Evolutionary conservation across 2,113 vertebrate genomes (phyloP), one percentile per base, ranked within the genome.

Genomic region (Potamarius usumacintae): DNA sequence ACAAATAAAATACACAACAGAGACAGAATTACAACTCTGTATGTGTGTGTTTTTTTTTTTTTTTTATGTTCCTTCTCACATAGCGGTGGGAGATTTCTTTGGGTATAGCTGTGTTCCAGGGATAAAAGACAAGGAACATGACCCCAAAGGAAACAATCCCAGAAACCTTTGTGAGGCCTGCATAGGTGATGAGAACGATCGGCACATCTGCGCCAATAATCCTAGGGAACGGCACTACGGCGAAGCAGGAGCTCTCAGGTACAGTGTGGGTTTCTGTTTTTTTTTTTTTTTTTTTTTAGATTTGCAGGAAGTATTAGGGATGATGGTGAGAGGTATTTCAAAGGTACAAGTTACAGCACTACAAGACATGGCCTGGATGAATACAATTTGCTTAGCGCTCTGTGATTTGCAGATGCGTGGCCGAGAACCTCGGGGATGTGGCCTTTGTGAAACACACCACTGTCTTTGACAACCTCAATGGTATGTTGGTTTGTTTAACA

Each of bases 81-180:
- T 89, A 96, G 95, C 88, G 50, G 95, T 96, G 55, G 95, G 95
- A 20, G 94, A 96, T 89, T 95, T 96, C 92, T 96, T 96, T 0
- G 95, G 95, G 65, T 96, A 96, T 89, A 96, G 95, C 91, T 96
- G 95, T 12, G 95, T 96, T 20, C 95, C 95, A 0, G 95, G 95
- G 0, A 88, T 94, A 2, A 95, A 95, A 87, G 95, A 96, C 85
- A 84, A 88, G 6, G 93, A 92, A 83, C 95, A 96, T 5, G 95
- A 96, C 91, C 95, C 95, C 85, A 93, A 90, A 88, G 95, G 95
- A 52, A 96, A 92, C 92, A 96, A 96, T 89, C 95, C 95, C 55
- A 95, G 93, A 92, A 96, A 96, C 93, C 93, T 96, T 72, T 96
- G 95, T 0, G 95, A 96, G 89, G 95, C 95, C 88, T 96, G 95